A percentile compares a stretch with the other conserved stretches of the same genome.
These are phyloP conservation scores for Empidonax alnorum DNA, from an alignment of 2,113 vertebrate genomes.

Conservation along the genomic window DNA sequence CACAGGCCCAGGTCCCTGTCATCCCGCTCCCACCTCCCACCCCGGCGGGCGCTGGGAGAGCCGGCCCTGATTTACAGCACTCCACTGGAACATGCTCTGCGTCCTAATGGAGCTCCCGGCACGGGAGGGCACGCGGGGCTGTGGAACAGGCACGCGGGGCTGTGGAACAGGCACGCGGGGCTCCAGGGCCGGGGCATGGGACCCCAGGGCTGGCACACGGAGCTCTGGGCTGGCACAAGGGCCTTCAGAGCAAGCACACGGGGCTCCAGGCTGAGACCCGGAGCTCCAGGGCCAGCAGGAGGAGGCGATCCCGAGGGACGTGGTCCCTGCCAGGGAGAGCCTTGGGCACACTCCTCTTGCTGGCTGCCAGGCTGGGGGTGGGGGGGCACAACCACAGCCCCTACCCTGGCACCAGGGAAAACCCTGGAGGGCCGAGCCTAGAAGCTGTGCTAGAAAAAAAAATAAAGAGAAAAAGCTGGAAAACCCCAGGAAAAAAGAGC, in stretches of 20 bases:
- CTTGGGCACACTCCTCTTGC: not conserved
- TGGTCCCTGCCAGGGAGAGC: not conserved
- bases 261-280: not conserved
- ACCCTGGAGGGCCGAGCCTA: not conserved
- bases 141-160: not conserved
- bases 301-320: not conserved
- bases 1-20: not conserved
- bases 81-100: not conserved
- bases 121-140: rapidly evolving
- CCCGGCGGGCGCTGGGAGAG: not conserved
- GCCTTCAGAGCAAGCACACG: not conserved
- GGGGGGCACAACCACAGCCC: not conserved
- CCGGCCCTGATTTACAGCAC: conserved; percentile 26
- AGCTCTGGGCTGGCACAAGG: not conserved
- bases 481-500: not conserved
- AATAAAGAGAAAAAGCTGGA: not conserved
- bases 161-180: not conserved
- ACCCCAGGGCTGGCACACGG: too few species aligned
- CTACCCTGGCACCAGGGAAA: not conserved
- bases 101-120: not conserved
- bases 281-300: not conserved
- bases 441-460: not conserved
- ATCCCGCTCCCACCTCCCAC: not conserved
- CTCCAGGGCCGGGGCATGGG: too few species aligned
- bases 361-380: not conserved